These are phyloP conservation scores for Romanomermis culicivorax DNA, from an alignment of 2,888 invertebrate genomes.

Conservation along the genomic window DNA sequence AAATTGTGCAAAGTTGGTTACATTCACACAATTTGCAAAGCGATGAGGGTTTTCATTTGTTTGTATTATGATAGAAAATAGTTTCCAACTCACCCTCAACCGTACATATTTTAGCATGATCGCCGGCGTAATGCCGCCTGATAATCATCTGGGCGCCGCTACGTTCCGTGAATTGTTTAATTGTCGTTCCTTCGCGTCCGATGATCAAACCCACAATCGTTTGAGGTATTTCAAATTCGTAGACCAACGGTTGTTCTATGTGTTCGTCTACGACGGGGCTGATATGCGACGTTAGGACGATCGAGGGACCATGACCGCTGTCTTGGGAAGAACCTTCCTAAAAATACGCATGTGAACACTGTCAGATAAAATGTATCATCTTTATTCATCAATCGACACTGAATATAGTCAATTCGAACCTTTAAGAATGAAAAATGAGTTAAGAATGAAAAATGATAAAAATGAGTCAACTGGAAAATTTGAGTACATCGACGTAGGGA, in stretches of 20 bases:
- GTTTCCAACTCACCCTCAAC: conserved; percentile 16
- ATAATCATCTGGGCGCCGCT: conserved; percentile 8
- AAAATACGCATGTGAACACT: no score
- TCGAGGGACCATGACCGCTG: conserved; percentile 8
- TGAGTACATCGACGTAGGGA: no score
- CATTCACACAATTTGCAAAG: background rate
- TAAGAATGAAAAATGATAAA: no score
- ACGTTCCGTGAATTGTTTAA: conserved; percentile 14
- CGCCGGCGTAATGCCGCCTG: background rate
- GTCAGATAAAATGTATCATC: no score
- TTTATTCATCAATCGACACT: no score
- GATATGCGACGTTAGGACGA: background rate
- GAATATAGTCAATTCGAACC: no score
- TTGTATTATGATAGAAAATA: background rate
- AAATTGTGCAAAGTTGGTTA: conserved; percentile 5
- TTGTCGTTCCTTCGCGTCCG: conserved; percentile 27
- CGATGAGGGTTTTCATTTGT: conserved; percentile 2
- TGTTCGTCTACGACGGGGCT: conserved; percentile 7
- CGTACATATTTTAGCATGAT: conserved; percentile 22
- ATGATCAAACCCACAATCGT: conserved; percentile 26
- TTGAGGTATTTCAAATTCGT: conserved; percentile 29
- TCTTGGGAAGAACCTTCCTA: no score
- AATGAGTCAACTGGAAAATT: no score
- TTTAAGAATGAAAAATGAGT: no score
- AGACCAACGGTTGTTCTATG: conserved; percentile 17